phyloP scores from a whole-genome alignment of 2,888 invertebrate genomes.

The Teinopalpus imperialis region DNA sequence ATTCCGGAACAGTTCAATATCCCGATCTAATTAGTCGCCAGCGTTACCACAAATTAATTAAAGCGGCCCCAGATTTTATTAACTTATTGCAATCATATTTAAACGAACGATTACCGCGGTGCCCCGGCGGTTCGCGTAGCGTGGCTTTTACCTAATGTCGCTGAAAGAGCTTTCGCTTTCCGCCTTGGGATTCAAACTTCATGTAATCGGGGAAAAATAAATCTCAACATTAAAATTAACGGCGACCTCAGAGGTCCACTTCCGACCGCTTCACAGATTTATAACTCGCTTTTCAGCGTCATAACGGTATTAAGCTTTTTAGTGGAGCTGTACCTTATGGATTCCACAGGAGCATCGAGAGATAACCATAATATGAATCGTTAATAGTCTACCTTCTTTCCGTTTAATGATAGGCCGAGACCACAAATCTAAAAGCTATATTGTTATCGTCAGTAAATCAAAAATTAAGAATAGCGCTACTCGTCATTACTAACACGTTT shows the following conservation, averaged over 20 bases:
- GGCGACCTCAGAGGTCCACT: constrained; percentile 54
- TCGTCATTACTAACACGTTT: constrained; percentile 50
- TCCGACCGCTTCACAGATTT: constrained; percentile 67
- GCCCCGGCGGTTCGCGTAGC: constrained; percentile 32
- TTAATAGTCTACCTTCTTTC: background rate
- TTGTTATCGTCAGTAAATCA: constrained; percentile 32
- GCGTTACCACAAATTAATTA: constrained; percentile 73
- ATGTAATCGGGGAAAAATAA: constrained; percentile 70
- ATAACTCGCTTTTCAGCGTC: constrained; percentile 60
- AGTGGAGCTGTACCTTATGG: background rate
- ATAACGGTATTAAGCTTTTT: background rate
- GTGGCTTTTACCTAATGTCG: constrained; percentile 48
- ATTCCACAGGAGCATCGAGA: background rate
- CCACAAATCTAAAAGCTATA: constrained; percentile 6
- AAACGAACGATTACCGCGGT: constrained; percentile 62
- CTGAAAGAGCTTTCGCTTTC: constrained; percentile 48
- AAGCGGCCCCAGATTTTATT: constrained; percentile 68
- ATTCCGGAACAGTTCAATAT: constrained; percentile 43
- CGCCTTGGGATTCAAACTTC: constrained; percentile 59
- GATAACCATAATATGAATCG: background rate
- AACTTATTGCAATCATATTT: constrained; percentile 78
- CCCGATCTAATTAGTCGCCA: constrained; percentile 65
- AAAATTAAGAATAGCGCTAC: constrained; percentile 31
- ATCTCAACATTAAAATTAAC: constrained; percentile 73
- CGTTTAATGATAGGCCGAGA: background rate